Percentiles rank a stretch among this genome's conserved stretches.
Conservation (phyloP, 2,888 invertebrate species). For the Neocrepidodera transversa region DNA sequence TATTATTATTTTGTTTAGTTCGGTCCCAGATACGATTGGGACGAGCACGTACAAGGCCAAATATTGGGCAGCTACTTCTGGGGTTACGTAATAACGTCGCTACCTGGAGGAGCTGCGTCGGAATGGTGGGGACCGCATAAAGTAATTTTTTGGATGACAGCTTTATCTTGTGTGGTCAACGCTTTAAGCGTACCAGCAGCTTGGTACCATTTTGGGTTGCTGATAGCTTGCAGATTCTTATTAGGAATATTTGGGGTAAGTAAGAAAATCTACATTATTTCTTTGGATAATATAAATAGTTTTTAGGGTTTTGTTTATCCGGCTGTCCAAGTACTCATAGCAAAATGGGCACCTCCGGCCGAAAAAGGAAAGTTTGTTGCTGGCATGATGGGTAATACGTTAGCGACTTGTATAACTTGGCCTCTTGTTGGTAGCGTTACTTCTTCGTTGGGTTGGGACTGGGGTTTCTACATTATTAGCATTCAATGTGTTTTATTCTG, state of each 20-base stretch:
- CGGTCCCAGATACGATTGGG: conserved; percentile 48
- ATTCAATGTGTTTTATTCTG: conserved; percentile 66
- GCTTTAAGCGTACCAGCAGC: conserved; percentile 66
- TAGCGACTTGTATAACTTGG: conserved; percentile 76
- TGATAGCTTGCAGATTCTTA: conserved; percentile 65
- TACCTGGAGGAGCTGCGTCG: conserved; percentile 47
- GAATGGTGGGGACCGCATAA: conserved; percentile 48
- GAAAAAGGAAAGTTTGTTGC: conserved; percentile 78
- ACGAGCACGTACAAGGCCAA: conserved; percentile 44
- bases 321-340: conserved; percentile 70
- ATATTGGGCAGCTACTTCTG: conserved; percentile 48
- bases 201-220: conserved; percentile 62
- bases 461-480: conserved; percentile 72
- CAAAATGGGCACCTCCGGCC: conserved; percentile 77
- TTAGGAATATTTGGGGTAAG: conserved; percentile 69
- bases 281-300: neutral
- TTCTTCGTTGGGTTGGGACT: conserved; percentile 70
- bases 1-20: no score
- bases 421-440: conserved; percentile 71
- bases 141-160: conserved; percentile 45
- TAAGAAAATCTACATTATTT: conserved; percentile 35
- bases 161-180: conserved; percentile 43
- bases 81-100: conserved; percentile 47
- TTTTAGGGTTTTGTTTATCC: conserved; percentile 69
- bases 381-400: conserved; percentile 75